phyloP scores from a whole-genome alignment of 2,888 invertebrate genomes.

The Rugalucina vietnamica region DNA sequence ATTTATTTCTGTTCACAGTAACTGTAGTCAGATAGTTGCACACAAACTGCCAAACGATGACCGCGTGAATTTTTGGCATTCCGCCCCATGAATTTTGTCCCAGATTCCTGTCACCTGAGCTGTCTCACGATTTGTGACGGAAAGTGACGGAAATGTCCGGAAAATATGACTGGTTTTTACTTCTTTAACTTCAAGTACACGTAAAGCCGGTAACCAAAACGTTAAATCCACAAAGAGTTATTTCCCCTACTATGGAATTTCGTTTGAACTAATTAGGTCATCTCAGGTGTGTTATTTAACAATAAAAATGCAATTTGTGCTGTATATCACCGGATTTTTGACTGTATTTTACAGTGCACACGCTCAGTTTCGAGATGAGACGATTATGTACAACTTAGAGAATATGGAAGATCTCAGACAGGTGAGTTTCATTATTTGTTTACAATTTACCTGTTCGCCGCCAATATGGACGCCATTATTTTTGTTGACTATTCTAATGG shows the following conservation, averaged over 20 bases:
- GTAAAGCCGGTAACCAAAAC: background rate
- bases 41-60: too few species aligned
- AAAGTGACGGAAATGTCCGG: background rate
- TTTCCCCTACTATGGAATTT: background rate
- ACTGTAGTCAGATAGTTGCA: too few species aligned
- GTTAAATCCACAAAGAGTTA: too few species aligned
- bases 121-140: background rate
- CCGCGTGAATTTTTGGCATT: too few species aligned
- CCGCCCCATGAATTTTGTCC: background rate
- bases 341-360: background rate
- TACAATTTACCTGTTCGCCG: too few species aligned
- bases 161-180: background rate
- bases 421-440: constrained; percentile 2
- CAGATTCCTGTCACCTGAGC: background rate
- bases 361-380: constrained; percentile 17
- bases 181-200: background rate
- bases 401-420: constrained; percentile 3
- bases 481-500: too few species aligned
- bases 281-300: background rate
- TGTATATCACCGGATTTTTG: background rate
- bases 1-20: too few species aligned
- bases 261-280: background rate
- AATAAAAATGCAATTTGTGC: background rate
- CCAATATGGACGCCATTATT: too few species aligned
- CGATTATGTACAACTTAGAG: constrained; percentile 4